Base-by-base conservation (phyloP, 2,113 vertebrate species). In the Limanda limanda region DNA sequence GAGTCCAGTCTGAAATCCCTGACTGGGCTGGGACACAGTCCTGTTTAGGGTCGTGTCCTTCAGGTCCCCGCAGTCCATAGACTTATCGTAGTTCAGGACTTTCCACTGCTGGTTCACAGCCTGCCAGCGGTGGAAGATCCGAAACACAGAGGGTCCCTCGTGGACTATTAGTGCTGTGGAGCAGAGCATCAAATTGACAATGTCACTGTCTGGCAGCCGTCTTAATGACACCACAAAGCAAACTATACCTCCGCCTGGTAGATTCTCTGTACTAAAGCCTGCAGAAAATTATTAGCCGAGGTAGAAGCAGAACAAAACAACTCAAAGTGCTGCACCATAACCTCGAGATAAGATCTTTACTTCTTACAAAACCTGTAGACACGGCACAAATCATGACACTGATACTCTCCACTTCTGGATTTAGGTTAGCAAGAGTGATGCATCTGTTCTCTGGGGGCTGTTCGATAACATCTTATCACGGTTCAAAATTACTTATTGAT, bases 41-140 rank as follows among this genome's bases (percentile, higher is more conserved):
- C 95, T 95, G 89, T 96, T 95, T 74, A 88, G 83, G 76, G 94
- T 89, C 64, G 91, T 87, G 13, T 95, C 88, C 90, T 98, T 98
- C 92, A 96, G 94, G 58, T 98, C 97, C 70, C 96, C 94, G 58
- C 96, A 92, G 95, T 99, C 98, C 93, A 96, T 95, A 4, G 96
- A 91, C 94, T 98, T 99, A 86, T 98, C 95, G 83, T 99, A 99
- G 94, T 99, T 99, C 88, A 99, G 92, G 82, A 99, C 97, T 92
- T 99, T 99, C 98, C 98, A 99, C 90, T 99, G 97, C 92, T 99
- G 98, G 94, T 99, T 99, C 84, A 99, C 97, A 0, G 98, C 98
- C 92, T 99, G 98, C 98, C 98, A 99, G 78, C 98, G 95, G 81
- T 98, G 97, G 92, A 99, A 99, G 92, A 99, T 99, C 65, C 98